Evolutionary conservation across 2,888 invertebrate genomes (phyloP).

Genomic region (Theristus sp.): DNA sequence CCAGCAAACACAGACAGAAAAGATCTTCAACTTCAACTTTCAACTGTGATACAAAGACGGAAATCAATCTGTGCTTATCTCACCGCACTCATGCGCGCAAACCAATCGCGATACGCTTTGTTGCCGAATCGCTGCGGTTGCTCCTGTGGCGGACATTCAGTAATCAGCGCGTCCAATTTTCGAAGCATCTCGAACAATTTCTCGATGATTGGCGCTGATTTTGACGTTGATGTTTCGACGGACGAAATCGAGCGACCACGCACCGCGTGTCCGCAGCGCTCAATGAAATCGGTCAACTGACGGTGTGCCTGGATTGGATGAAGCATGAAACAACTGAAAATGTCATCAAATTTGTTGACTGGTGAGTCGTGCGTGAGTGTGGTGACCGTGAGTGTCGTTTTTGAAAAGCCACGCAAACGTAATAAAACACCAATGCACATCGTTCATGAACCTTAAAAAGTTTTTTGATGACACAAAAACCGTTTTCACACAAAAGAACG

Average conservation of each 20-base stretch:
- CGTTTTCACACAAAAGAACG: background rate
- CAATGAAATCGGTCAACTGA: background rate
- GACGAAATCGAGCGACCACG: background rate
- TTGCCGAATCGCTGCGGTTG: conserved; percentile 95
- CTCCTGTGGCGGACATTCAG: conserved; percentile 64
- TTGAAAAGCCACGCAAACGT: too few relatives aligned
- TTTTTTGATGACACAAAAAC: too few relatives aligned
- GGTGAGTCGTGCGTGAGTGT: too few relatives aligned
- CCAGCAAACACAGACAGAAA: too few relatives aligned
- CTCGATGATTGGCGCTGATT: too few relatives aligned
- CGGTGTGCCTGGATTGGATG: conserved; percentile 4
- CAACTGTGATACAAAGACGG: too few relatives aligned
- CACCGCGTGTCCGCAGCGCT: background rate
- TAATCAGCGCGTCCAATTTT: conserved; percentile 50
- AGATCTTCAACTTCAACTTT: too few relatives aligned
- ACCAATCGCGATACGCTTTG: conserved; percentile 67
- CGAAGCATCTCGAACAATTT: conserved; percentile 56
- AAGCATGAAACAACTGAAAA: too few relatives aligned
- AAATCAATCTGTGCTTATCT: conserved; percentile 41
- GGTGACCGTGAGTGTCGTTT: too few relatives aligned
- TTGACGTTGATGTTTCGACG: conserved; percentile 41
- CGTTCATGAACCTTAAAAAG: too few relatives aligned
- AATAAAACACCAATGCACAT: too few relatives aligned
- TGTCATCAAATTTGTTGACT: too few relatives aligned
- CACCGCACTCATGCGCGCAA: conserved; percentile 52